Evolutionary conservation across 2,113 vertebrate species (phyloP), one percentile per base, ranked within the genome.

Genomic region (Maccullochella peelii): DNA sequence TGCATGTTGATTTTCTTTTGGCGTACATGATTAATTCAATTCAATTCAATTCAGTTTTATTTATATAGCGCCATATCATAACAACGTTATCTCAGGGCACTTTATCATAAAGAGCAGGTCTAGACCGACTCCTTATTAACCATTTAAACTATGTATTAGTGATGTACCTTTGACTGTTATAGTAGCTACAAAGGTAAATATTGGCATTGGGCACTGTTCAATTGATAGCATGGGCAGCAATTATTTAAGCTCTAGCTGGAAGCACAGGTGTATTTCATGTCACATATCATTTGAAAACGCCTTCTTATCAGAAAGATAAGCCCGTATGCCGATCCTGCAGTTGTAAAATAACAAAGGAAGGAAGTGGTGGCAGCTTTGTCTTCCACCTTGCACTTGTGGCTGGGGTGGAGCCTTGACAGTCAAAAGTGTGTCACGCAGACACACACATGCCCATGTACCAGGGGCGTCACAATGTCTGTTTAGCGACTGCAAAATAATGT

Each of bases 401-500:
- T 63, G 21, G 77, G 88, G 80, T 78, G 86, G 72, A 85, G 82
- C 61, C 36, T 49, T 76, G 80, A 71, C 38, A 91, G 59, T 77
- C 52, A 82, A 77, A 92, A 92, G 80, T 88, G 73, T 92, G 92
- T 92, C 92, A 89, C 67, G 62, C 66, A 89, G 68, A 85, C 59
- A 66, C 62, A 71, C 76, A 77, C 44, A 79, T 40, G 42, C 66
- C 68, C 21, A 18, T 80, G 82, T 86, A 76, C 89, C 86, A 77
- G 90, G 94, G 95, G 93, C 84, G 54, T 84, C 83, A 73, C 67
- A 49, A 74, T 61, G 84, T 88, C 92, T 93, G 92, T 87, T 93
- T 88, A 93, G 92, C 88, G 89, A 88, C 80, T 12, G 83, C 75
- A 89, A 90, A 92, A 84, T 89, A 91, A 94, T 94, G 94, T 94